Conservation (phyloP, 2,888 invertebrate genomes). For the Apotomis betuletana region DNA sequence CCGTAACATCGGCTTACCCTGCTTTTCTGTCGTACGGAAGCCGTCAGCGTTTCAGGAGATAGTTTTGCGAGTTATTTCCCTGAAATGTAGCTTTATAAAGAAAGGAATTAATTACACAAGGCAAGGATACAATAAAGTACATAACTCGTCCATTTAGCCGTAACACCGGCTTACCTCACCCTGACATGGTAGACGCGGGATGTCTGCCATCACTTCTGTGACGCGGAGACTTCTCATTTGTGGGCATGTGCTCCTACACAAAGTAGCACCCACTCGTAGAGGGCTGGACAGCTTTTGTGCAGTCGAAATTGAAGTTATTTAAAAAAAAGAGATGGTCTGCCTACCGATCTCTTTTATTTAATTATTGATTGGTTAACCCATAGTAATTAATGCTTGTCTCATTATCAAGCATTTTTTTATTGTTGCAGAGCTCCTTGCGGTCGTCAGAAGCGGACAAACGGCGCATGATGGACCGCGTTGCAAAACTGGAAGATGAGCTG, state of each 20-base stretch:
- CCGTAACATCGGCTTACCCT: conserved; percentile 50
- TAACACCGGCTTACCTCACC: conserved; percentile 47
- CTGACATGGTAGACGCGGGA: too few relatives aligned
- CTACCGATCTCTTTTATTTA: too few relatives aligned
- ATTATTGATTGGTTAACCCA: too few relatives aligned
- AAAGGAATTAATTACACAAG: neutral
- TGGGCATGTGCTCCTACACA: too few relatives aligned
- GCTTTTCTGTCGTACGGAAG: conserved; percentile 40
- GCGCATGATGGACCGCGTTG: conserved; percentile 86
- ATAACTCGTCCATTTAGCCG: conserved; percentile 37
- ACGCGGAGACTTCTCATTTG: too few relatives aligned
- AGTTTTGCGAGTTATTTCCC: conserved; percentile 1
- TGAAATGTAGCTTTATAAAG: neutral
- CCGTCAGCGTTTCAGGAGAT: conserved; percentile 16
- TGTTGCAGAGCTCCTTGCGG: conserved; percentile 86
- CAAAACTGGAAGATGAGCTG: conserved; percentile 87
- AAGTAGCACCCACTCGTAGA: too few relatives aligned
- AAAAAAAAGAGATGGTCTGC: too few relatives aligned
- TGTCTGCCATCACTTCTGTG: too few relatives aligned
- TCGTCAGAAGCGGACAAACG: conserved; percentile 86
- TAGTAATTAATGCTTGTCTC: too few relatives aligned
- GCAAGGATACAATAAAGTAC: conserved; percentile 50
- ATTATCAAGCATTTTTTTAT: conserved; percentile 16
- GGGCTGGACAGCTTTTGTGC: too few relatives aligned
- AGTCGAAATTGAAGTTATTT: too few relatives aligned